These are phyloP conservation scores for Ypsolopha scabrella DNA, from an alignment of 2,888 invertebrate genomes.

Conservation along the genomic window DNA sequence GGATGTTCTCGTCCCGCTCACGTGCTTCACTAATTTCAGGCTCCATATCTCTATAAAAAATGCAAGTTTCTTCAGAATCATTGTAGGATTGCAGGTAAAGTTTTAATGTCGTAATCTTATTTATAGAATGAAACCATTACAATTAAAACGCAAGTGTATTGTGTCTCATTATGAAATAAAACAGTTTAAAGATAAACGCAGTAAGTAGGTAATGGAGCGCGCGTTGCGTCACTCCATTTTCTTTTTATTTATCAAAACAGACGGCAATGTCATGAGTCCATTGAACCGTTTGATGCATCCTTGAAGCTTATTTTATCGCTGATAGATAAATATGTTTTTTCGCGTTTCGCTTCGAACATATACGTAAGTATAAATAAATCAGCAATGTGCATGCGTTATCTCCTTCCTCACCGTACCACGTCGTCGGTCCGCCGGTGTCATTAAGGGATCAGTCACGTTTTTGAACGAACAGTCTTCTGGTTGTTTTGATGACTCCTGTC, in stretches of 20 bases:
- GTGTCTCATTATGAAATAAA: not conserved
- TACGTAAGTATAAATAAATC: not conserved
- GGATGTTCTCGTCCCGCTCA: no score
- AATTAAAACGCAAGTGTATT: no score
- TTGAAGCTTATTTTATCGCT: slow-evolving; percentile 48
- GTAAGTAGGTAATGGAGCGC: slow-evolving; percentile 10
- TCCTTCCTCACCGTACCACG: not conserved
- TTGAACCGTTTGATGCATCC: slow-evolving; percentile 48
- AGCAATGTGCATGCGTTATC: not conserved
- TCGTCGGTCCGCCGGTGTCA: not conserved
- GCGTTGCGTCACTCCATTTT: slow-evolving; percentile 30
- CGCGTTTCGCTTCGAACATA: slow-evolving; percentile 14
- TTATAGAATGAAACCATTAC: no score
- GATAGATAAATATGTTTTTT: slow-evolving; percentile 34
- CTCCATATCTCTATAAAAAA: no score
- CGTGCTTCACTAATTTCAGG: no score
- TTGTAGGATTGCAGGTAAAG: no score
- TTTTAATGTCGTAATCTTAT: no score
- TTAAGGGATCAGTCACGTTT: not conserved
- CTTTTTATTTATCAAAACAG: slow-evolving; percentile 26
- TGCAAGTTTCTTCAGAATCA: no score
- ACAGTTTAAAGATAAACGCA: not conserved
- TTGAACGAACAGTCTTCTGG: no score
- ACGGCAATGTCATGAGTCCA: slow-evolving; percentile 54
- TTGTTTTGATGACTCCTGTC: no score